phyloP scores from a whole-genome alignment of 2,888 invertebrate genomes.

The Mystacides longicornis region DNA sequence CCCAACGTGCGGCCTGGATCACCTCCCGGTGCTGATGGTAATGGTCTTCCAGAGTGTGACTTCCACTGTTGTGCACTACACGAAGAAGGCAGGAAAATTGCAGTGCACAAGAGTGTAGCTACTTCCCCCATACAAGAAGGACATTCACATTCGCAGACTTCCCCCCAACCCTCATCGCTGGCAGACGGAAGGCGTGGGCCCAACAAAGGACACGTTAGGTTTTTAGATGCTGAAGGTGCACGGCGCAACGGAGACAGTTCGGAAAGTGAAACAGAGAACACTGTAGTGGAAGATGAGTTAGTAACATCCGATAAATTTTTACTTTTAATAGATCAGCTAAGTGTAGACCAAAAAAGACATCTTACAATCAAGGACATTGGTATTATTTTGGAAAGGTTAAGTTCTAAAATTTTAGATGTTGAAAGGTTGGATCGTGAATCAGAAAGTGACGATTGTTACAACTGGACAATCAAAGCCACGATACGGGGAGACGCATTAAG shows the following conservation, averaged over 20 bases:
- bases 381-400: slow-evolving; percentile 85
- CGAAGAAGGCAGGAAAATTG: slow-evolving; percentile 86
- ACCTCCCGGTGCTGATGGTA: slow-evolving; percentile 47
- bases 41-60: slow-evolving; percentile 69
- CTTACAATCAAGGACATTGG: slow-evolving; percentile 93
- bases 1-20: slow-evolving; percentile 59
- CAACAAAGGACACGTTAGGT: slow-evolving; percentile 74
- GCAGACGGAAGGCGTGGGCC: slow-evolving; percentile 40
- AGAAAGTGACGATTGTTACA: slow-evolving; percentile 89
- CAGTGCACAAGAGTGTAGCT: slow-evolving; percentile 86
- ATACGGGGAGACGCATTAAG: slow-evolving; percentile 86
- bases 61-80: slow-evolving; percentile 93
- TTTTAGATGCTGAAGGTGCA: slow-evolving; percentile 68
- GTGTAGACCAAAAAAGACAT: slow-evolving; percentile 86
- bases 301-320: slow-evolving; percentile 88
- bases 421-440: slow-evolving; percentile 86
- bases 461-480: slow-evolving; percentile 95
- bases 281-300: slow-evolving; percentile 85
- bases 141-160: slow-evolving; percentile 40
- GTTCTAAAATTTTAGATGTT: slow-evolving; percentile 89
- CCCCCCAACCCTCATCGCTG: slow-evolving; percentile 53
- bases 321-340: slow-evolving; percentile 85
- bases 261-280: slow-evolving; percentile 90
- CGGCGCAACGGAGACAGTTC: slow-evolving; percentile 75
- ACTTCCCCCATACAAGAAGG: slow-evolving; percentile 86